Percentiles rank a stretch among this genome's conserved stretches.
These are phyloP conservation scores for Pygmarrhopalites habei DNA, from an alignment of 1,140 invertebrate genomes.

Conservation along the genomic window DNA sequence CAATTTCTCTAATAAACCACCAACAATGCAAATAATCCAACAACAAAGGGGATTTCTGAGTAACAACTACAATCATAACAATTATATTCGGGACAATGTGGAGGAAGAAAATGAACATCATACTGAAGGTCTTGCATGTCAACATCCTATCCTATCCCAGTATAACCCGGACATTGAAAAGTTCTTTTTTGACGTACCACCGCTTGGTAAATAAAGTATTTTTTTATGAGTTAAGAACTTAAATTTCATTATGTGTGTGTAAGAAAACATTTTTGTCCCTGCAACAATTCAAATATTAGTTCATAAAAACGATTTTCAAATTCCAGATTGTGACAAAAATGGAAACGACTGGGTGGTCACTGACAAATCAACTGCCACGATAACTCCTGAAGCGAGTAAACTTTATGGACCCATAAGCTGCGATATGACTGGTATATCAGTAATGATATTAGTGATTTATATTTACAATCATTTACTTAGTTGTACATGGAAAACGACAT, in stretches of 20 bases:
- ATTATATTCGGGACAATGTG: background rate
- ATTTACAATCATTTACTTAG: background rate
- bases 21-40: background rate
- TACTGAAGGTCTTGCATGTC: background rate
- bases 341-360: slow-evolving; percentile 53
- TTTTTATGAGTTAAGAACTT: too few relatives aligned
- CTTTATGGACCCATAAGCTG: slow-evolving; percentile 48
- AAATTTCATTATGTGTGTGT: too few relatives aligned
- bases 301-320: too few relatives aligned
- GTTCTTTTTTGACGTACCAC: slow-evolving; percentile 54
- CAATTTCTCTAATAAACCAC: background rate
- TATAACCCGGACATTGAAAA: slow-evolving; percentile 60
- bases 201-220: too few relatives aligned
- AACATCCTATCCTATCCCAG: slow-evolving; percentile 47
- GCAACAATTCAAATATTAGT: too few relatives aligned
- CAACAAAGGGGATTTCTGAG: background rate
- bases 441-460: too few relatives aligned
- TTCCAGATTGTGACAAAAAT: slow-evolving; percentile 49
- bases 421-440: slow-evolving; percentile 46
- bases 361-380: slow-evolving; percentile 40
- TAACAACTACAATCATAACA: background rate
- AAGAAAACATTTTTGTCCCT: too few relatives aligned
- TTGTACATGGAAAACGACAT: background rate
- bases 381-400: slow-evolving; percentile 39
- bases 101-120: background rate